phyloP scores from a whole-genome alignment of 2,113 vertebrate genomes.

The Gobio gobio region DNA sequence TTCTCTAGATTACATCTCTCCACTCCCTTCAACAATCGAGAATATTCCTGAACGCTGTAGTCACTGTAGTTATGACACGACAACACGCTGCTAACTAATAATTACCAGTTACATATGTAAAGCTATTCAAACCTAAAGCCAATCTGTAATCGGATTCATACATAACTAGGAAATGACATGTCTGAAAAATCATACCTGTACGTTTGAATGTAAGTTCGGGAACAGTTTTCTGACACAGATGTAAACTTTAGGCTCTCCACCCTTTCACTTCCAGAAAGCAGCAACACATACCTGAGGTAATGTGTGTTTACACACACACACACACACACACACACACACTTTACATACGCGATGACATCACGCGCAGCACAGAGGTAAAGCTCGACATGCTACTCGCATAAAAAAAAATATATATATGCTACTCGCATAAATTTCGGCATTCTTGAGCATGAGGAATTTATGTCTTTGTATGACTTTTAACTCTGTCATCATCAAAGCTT shows the following conservation, averaged over 20 bases:
- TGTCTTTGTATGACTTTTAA: not conserved
- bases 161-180: not conserved
- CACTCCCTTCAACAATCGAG: not conserved
- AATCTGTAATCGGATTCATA: not conserved
- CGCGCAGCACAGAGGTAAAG: not conserved
- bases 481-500: not conserved
- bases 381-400: too few species aligned
- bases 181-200: conserved; percentile 3
- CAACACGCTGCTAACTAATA: not conserved
- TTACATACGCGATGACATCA: conserved; percentile 21
- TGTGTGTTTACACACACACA: not conserved
- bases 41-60: not conserved
- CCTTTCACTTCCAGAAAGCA: not conserved
- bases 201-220: not conserved
- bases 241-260: not conserved
- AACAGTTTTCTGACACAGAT: not conserved
- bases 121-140: not conserved
- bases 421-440: not conserved
- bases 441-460: not conserved
- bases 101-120: not conserved
- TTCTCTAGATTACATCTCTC: not conserved
- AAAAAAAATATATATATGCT: too few species aligned
- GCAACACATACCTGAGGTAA: not conserved
- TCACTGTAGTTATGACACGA: not conserved
- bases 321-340: not conserved